Evolutionary conservation across 2,888 invertebrate species (phyloP).

Genomic region (Caenorhabditis becei): DNA sequence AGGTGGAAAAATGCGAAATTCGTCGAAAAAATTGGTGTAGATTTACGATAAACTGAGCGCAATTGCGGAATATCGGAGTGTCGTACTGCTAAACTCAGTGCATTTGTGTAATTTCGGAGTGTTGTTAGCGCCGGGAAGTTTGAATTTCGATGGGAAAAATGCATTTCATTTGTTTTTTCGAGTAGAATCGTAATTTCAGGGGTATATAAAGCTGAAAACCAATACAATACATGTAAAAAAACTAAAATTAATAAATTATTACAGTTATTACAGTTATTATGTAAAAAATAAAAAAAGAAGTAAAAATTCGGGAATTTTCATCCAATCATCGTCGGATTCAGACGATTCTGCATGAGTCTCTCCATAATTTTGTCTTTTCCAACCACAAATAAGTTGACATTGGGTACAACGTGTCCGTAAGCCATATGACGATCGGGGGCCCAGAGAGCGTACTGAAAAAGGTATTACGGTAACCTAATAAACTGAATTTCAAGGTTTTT

Average conservation of each 20-base stretch:
- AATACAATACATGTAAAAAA: not conserved
- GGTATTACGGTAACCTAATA: no score
- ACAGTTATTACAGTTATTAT: conserved; percentile 6
- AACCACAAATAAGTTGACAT: conserved; percentile 68
- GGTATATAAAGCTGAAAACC: conserved; percentile 38
- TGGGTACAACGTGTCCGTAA: conserved; percentile 72
- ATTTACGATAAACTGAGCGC: conserved; percentile 35
- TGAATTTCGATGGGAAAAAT: not conserved
- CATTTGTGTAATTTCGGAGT: conserved; percentile 20
- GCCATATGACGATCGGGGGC: conserved; percentile 61
- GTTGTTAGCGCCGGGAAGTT: conserved; percentile 15
- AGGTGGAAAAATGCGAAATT: conserved; percentile 1
- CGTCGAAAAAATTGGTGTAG: conserved; percentile 1
- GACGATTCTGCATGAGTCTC: conserved; percentile 68
- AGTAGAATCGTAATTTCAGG: no score
- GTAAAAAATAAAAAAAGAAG: not conserved
- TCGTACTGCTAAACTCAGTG: conserved; percentile 15
- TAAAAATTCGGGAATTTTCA: conserved; percentile 32
- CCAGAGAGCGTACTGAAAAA: conserved; percentile 49
- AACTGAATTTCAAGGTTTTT: no score
- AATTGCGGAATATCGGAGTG: conserved; percentile 22
- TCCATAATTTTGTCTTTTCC: conserved; percentile 72
- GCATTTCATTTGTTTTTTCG: conserved; percentile 26
- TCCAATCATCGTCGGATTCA: conserved; percentile 74
- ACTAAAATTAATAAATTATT: conserved; percentile 16